These are phyloP conservation scores for Pampusana beccarii DNA, from an alignment of 2,113 vertebrate genomes.

Conservation along the genomic window DNA sequence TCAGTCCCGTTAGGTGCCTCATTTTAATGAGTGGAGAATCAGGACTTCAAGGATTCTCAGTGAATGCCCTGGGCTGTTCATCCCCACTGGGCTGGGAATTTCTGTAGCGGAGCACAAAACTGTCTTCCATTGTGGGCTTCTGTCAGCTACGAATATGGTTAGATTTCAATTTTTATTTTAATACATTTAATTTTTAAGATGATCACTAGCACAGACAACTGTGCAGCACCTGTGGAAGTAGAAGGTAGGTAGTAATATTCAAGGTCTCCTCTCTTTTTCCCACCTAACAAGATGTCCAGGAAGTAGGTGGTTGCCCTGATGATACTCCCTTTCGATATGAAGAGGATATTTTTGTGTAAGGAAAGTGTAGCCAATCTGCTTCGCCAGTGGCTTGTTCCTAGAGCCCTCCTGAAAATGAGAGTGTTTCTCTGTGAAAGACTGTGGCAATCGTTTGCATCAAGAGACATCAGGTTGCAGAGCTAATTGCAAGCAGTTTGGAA, in stretches of 20 bases:
- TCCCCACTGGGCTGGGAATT: background rate
- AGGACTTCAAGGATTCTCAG: background rate
- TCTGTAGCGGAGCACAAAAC: background rate
- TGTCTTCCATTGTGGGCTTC: background rate
- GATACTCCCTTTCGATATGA: background rate
- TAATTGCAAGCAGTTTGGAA: background rate
- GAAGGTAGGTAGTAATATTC: background rate
- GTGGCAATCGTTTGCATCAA: background rate
- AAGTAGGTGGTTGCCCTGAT: background rate
- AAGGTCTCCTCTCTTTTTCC: background rate
- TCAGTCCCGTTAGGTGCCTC: background rate
- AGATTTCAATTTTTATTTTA: background rate
- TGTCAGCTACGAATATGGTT: background rate
- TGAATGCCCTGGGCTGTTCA: background rate
- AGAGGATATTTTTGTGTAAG: background rate
- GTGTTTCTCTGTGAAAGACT: background rate
- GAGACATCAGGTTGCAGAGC: background rate
- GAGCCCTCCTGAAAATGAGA: background rate
- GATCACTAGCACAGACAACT: background rate
- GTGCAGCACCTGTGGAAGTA: background rate
- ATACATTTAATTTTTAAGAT: background rate
- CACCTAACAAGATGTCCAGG: background rate
- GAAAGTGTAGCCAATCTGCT: background rate
- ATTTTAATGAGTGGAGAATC: background rate
- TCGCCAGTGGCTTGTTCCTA: background rate